Base-by-base conservation (phyloP, 2,113 vertebrate genomes). In the Scomber scombrus region DNA sequence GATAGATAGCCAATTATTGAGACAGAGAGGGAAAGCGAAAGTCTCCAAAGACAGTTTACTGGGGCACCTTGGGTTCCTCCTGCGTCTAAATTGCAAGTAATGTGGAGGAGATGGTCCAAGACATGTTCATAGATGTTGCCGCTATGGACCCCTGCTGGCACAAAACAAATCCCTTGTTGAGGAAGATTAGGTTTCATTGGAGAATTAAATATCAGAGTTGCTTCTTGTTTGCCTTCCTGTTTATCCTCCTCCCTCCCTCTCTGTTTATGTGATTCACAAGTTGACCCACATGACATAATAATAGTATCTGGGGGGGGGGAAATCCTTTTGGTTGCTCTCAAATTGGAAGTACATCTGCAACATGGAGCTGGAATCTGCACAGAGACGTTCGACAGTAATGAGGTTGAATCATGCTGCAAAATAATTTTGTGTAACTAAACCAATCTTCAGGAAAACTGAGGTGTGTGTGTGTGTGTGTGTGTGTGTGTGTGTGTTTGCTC, bases 1-100 rank as follows among this genome's bases (percentile, higher is more conserved):
- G 80, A 92, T 70, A 87, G 86, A 90, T 85, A 78, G 78, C 86
- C 84, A 92, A 90, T 93, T 91, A 92, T 86, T 62, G 61, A 87
- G 85, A 69, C 50, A 49, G 75, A 69, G 63, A 77, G 69, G 68
- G 74, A 80, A 56, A 77, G 23, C 4, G 13, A 50, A 78, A 79
- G 80, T 76, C 91, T 90, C 89, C 29, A 67, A 82, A 88, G 83
- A 84, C 84, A 63, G 78, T 86, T 92, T 92, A 88, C 73, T 55
- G 49, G 47, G 55, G 61, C 34, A 15, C 71, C 62, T 21, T 60
- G 85, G 74, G 88, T 90, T 86, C 47, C 78, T 88, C 49, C 73
- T 78, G 65, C 72, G 46, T 88, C 74, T 78, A 90, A 89, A 89
- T 89, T 92, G 81, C 81, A 68, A 89, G 84, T 92, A 94, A 93